Evolutionary conservation across 1,140 invertebrate genomes (phyloP), one percentile per base, ranked within the genome.

Genomic region (Zaprionus taronus): DNA sequence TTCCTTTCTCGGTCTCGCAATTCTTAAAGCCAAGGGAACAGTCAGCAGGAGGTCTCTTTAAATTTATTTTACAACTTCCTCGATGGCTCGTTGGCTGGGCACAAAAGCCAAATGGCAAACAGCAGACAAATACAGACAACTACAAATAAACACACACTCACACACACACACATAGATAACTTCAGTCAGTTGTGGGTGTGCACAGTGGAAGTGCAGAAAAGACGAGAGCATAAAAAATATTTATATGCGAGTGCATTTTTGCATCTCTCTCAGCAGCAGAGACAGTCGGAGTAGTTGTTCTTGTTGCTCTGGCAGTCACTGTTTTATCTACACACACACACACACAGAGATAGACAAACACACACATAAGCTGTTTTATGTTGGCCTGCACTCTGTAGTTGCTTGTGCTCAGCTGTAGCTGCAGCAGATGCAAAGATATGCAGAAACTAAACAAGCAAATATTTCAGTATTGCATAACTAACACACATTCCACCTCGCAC

Each of bases 381-480:
- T 70, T 62, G 47, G 65, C 20, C 26, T 49, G 62, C 67, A 51
- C 17, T 71, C 38, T 55, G 55, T 57, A 56, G n/a, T 38, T 65
- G 36, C 61, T 55, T 55, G 34, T 17, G 44, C 61, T 72, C 72
- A 81, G 68, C 58, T 63, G 64, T 74, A 85, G 79, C 66, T 62
- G 76, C 60, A 74, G 67, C 82, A 87, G 81, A 81, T 87, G 82
- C 79, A 79, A 81, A 89, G 84, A 87, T 87, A 87, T 87, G 84
- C 84, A 89, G 4, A 87, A 87, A 89, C 81, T 89, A 87, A 84
- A 84, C 84, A 87, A 87, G 81, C 84, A 89, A 87, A 87, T 87
- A 90, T 81, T 90, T 90, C 69, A 79, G 85, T 81, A 90, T 87
- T 90, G 85, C 84, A 87, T 90, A 87, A 87, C 85, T 89, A 76